Evolutionary conservation across 2,797 vertebrate genomes (phyloP), one percentile per base, ranked within the genome.

Genomic region (Xiphorhynchus erythropygius): DNA sequence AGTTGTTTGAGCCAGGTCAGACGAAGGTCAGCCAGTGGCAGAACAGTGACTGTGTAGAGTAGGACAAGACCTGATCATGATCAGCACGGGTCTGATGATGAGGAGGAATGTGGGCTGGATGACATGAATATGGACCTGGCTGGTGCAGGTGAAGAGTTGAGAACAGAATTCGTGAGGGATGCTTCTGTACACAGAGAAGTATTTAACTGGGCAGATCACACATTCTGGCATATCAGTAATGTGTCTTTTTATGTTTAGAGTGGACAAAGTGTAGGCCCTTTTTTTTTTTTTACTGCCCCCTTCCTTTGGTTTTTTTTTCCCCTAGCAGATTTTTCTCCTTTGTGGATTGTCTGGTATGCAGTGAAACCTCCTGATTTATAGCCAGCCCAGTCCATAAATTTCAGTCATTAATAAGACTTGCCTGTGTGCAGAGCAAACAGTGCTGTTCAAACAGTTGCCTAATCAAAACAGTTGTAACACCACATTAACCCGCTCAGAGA

Each of bases 381-480:
- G 92, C 93, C 95, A 96, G 19, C 44, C 22, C 13, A 47, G 74
- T 89, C 93, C 94, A 4, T 93, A 92, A 68, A 64, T 93, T 94
- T 93, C 80, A 79, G 70, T 92, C 55, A 49, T 84, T 95, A 88
- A 73, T 93, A 89, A 71, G 81, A 76, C 71, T 70, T 82, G 77
- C 47, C 76, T 94, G 81, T 95, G 60, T 90, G 68, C 64, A 81
- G 42, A 88, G 79, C 89, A 93, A 94, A 93, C 77, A 84, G 59
- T 55, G 39, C 85, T 84, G 77, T 93, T 94, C 89, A 87, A 80
- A 93, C 63, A 74, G 46, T 91, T 94, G 94, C 86, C 87, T 83
- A 46, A 94, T 91, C 59, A 83, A 94, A 96, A 93, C 83, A 87
- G 33, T 74, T 71, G 56, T 87, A 79, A 68, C 49, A 18, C n/a